A percentile compares a stretch with the other conserved stretches of the same genome.
These are phyloP conservation scores for Nymphicus hollandicus DNA, from an alignment of 2,113 vertebrate genomes.

Conservation along the genomic window DNA sequence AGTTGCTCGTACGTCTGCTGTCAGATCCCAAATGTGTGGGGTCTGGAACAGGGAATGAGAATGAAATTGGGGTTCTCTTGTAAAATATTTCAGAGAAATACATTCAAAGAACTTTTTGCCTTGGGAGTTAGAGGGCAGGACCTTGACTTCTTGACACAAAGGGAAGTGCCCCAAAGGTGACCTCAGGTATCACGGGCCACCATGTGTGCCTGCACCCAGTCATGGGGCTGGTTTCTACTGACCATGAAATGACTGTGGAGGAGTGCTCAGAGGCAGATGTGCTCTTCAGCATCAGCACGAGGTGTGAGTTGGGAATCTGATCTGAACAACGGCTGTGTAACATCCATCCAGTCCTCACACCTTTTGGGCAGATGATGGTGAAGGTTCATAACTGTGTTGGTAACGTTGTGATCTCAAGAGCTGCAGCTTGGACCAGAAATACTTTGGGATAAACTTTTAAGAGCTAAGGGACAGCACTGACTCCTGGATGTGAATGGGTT, in stretches of 20 bases:
- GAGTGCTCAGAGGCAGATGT: neutral
- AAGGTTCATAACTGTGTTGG: neutral
- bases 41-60: neutral
- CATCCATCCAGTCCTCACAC: neutral
- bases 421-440: neutral
- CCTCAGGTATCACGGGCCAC: no score
- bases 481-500: neutral
- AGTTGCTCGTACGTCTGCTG: neutral
- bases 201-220: neutral
- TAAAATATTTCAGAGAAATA: neutral
- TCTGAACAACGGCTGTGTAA: neutral
- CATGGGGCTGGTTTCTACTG: neutral
- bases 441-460: neutral
- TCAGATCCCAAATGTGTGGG: neutral
- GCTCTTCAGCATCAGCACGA: neutral
- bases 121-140: neutral
- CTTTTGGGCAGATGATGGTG: neutral
- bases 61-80: neutral
- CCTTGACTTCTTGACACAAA: neutral
- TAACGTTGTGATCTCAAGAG: neutral
- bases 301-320: neutral
- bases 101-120: neutral
- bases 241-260: rapidly evolving
- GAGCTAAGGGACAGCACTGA: neutral
- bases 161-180: neutral